phyloP scores from a whole-genome alignment of 2,113 vertebrate genomes.

The Crotalus tigris region DNA sequence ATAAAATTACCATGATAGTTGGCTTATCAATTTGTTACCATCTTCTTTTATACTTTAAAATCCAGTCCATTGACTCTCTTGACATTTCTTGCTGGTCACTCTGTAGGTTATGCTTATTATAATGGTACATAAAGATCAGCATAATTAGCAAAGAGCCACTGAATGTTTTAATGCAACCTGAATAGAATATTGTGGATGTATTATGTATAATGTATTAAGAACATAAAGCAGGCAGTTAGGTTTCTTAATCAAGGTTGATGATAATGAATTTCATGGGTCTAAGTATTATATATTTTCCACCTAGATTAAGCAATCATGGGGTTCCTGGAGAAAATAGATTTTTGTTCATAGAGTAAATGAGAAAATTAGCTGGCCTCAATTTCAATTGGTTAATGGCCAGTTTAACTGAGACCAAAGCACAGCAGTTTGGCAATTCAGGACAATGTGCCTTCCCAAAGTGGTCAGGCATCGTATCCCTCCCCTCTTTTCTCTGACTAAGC shows the following conservation, averaged over 20 bases:
- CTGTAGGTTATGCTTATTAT: slow-evolving; percentile 10
- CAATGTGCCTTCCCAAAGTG: slow-evolving; percentile 22
- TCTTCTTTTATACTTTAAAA: not conserved
- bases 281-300: slow-evolving; percentile 41
- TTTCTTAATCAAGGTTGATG: slow-evolving; percentile 55
- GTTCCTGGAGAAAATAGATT: slow-evolving; percentile 35
- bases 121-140: not conserved
- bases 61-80: not conserved
- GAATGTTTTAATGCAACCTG: slow-evolving; percentile 46
- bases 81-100: slow-evolving; percentile 30
- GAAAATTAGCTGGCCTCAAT: slow-evolving; percentile 43
- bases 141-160: slow-evolving; percentile 55
- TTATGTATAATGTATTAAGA: slow-evolving; percentile 5
- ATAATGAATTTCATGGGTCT: slow-evolving; percentile 47
- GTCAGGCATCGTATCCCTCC: slow-evolving; percentile 20
- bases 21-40: not conserved
- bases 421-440: slow-evolving; percentile 29
- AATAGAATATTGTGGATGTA: not conserved
- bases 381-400: slow-evolving; percentile 47
- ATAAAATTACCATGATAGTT: not conserved
- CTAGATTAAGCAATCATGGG: slow-evolving; percentile 31
- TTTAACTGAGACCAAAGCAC: slow-evolving; percentile 49
- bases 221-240: slow-evolving; percentile 50
- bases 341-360: slow-evolving; percentile 23
- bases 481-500: not conserved